A percentile compares a stretch with the other conserved stretches of the same genome.
Conservation (phyloP, 2,888 invertebrate species). For the Oscheius myriophilus region DNA sequence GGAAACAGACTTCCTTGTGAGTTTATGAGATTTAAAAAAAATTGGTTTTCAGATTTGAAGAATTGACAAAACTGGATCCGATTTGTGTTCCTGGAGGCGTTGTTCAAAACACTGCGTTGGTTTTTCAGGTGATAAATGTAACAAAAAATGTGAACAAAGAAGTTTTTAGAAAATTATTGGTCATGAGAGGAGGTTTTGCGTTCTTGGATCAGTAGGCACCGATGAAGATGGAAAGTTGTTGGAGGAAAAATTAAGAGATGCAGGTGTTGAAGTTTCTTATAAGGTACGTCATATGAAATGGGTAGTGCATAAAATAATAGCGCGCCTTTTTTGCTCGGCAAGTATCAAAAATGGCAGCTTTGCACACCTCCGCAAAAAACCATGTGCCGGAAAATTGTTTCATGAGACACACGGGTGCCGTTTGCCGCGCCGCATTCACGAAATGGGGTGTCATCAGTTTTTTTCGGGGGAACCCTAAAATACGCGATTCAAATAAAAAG, state of each 20-base stretch:
- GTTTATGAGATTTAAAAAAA: constrained; percentile 42
- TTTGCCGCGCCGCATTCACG: too few relatives aligned
- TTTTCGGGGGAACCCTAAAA: too few relatives aligned
- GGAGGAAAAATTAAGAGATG: constrained; percentile 78
- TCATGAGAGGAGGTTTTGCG: neutral
- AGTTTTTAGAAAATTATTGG: neutral
- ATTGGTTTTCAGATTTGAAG: constrained; percentile 76
- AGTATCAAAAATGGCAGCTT: too few relatives aligned
- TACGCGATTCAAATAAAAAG: too few relatives aligned
- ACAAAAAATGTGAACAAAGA: neutral
- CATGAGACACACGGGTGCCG: too few relatives aligned
- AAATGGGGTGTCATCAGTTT: too few relatives aligned
- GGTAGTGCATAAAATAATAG: too few relatives aligned
- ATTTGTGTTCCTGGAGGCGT: constrained; percentile 94
- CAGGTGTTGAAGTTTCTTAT: constrained; percentile 87
- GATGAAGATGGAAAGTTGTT: constrained; percentile 88
- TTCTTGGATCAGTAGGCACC: constrained; percentile 91
- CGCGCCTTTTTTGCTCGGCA: too few relatives aligned
- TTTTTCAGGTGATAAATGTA: constrained; percentile 78
- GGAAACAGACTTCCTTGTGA: constrained; percentile 85
- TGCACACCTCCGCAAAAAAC: too few relatives aligned
- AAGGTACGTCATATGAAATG: constrained; percentile 74
- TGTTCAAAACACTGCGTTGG: constrained; percentile 89
- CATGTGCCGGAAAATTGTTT: too few relatives aligned
- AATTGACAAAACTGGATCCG: constrained; percentile 82